These are phyloP conservation scores for Drosophila yooni DNA, from an alignment of 2,888 invertebrate genomes.

Conservation along the genomic window DNA sequence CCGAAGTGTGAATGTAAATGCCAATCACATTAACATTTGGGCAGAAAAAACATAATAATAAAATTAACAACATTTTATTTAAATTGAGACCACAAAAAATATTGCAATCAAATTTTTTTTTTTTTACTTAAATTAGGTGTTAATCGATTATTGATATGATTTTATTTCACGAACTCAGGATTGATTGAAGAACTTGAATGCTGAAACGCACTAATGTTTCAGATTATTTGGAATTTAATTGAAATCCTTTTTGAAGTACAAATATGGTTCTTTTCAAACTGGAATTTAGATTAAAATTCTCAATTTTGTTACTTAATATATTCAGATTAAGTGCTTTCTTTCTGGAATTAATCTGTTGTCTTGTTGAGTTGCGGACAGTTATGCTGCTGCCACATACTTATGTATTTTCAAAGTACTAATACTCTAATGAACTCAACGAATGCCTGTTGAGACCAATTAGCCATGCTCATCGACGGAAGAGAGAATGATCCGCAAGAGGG, in stretches of 20 bases:
- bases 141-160: neutral
- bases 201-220: neutral
- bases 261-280: fast-evolving
- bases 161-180: neutral
- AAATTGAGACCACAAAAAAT: neutral
- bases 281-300: neutral
- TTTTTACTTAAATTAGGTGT: neutral
- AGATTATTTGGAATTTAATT: neutral
- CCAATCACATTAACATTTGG: neutral
- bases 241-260: neutral
- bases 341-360: neutral
- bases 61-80: neutral
- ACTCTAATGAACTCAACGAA: neutral
- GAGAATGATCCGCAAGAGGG: neutral
- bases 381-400: neutral
- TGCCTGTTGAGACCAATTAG: slow-evolving; percentile 6
- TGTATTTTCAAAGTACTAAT: neutral
- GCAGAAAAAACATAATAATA: neutral
- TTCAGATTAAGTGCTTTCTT: neutral
- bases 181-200: neutral
- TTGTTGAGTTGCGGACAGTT: neutral
- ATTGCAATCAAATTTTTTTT: too few relatives aligned
- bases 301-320: neutral
- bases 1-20: neutral
- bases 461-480: neutral